phyloP scores from a whole-genome alignment of 2,888 invertebrate genomes.

The Pachydiplax longipennis region DNA sequence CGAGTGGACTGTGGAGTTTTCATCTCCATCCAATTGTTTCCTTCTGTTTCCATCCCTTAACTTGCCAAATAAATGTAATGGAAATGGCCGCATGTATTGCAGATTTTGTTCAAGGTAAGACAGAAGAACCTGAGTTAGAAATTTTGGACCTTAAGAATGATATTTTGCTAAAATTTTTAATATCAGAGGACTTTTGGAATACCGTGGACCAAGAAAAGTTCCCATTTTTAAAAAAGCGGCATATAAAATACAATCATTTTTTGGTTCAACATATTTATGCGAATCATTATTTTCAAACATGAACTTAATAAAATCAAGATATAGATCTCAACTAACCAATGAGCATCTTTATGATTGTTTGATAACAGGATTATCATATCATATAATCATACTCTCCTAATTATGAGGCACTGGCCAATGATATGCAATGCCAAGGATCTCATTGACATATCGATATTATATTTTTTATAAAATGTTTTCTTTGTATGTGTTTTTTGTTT shows the following conservation, averaged over 20 bases:
- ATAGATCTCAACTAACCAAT: neutral
- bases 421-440: no score
- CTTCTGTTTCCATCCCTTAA: conserved; percentile 7
- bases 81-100: neutral
- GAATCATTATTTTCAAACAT: no score
- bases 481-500: no score
- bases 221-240: neutral
- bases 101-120: neutral
- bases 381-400: neutral
- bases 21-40: neutral
- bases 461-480: no score
- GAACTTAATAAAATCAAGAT: no score
- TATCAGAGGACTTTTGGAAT: neutral
- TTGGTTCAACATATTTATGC: no score
- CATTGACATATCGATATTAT: no score
- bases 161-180: neutral
- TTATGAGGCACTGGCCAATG: neutral
- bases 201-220: neutral
- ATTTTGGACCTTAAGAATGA: neutral
- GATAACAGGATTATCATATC: neutral
- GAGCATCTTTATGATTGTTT: neutral
- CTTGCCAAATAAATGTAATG: neutral
- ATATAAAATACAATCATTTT: no score
- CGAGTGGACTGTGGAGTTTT: no score
- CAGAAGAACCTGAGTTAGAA: neutral